These are phyloP conservation scores for Xiphorhynchus elegans DNA, from an alignment of 2,113 vertebrate genomes.

Conservation along the genomic window DNA sequence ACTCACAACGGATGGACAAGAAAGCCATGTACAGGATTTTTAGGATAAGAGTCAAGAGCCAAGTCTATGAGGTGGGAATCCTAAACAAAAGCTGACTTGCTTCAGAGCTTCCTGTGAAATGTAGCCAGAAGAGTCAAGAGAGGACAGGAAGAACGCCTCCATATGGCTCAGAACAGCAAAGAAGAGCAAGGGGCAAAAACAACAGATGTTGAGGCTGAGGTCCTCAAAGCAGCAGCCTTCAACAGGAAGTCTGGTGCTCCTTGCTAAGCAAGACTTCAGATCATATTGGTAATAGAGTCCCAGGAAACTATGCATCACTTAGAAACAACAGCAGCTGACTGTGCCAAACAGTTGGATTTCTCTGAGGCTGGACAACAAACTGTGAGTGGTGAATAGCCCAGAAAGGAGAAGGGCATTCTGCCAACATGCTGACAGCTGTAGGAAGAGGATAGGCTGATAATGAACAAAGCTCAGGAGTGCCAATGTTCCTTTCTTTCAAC, in stretches of 20 bases:
- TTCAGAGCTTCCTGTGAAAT: neutral
- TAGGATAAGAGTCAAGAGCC: neutral
- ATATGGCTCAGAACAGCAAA: neutral
- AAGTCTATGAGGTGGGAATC: neutral
- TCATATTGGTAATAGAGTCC: neutral
- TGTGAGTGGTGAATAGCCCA: neutral
- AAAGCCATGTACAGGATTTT: neutral
- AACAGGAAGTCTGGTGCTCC: neutral
- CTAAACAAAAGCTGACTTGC: neutral
- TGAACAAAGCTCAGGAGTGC: neutral
- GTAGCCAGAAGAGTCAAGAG: neutral
- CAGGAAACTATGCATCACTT: neutral
- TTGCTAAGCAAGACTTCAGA: neutral
- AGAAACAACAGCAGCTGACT: neutral
- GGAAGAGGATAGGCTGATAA: neutral
- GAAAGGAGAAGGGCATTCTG: neutral
- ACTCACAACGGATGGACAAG: neutral
- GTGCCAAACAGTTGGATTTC: neutral
- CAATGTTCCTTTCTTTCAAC: neutral
- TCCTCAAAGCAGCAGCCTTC: neutral
- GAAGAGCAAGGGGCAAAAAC: neutral
- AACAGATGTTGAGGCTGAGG: neutral
- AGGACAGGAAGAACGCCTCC: neutral
- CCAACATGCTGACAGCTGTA: conserved; percentile 14
- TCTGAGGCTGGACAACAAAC: neutral